Base-by-base conservation (phyloP, 2,888 invertebrate species). In the Copidosoma aretas region DNA sequence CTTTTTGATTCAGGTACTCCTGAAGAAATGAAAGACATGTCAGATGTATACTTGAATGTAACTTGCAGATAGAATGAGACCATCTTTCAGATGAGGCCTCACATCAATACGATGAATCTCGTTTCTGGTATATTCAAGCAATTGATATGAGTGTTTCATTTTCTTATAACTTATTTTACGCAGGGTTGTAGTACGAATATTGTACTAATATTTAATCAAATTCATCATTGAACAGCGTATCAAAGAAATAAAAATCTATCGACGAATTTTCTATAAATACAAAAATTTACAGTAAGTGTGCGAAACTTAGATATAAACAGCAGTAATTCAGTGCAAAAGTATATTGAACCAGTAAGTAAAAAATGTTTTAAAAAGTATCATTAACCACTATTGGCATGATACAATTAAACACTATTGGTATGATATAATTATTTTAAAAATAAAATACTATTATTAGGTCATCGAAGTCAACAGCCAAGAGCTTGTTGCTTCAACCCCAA, bases 121-220 rank as follows among this genome's bases (percentile, higher is more conserved):
- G 91, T 91, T 8, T 90, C 90, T 69, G 91, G 92, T 80, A 86
- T 93, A 71, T 91, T 91, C 87, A 90, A 77, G 89, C 91, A 1
- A 89, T 91, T 79, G 92, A 92, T 86, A 46, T 51, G 52, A 10
- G 52, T 17, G 84, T 84, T 24, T 46, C 22, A 59, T 17, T 60
- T 56, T 1, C n/a, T 32, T 19, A 46, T 17, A 46, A 46, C 3
- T 4, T 49, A 10, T 4, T 5, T 19, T 5, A 4, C 49, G 3
- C 19, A 5, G 17, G 19, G 8, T 53, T 14, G 8, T 53, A 5
- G 19, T 56, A 19, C 62, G 19, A 51, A 43, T 8, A 10, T 5
- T 10, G 2, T 54, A 5, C 10, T 10, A 49, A 10, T 56, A 14
- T 5, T 21, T 10, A 61, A 3, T 3, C 8, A 3, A 32, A 32